Evolutionary conservation across 2,888 invertebrate species (phyloP), one percentile per base, ranked within the genome.

Genomic region (Megamerina dolium): DNA sequence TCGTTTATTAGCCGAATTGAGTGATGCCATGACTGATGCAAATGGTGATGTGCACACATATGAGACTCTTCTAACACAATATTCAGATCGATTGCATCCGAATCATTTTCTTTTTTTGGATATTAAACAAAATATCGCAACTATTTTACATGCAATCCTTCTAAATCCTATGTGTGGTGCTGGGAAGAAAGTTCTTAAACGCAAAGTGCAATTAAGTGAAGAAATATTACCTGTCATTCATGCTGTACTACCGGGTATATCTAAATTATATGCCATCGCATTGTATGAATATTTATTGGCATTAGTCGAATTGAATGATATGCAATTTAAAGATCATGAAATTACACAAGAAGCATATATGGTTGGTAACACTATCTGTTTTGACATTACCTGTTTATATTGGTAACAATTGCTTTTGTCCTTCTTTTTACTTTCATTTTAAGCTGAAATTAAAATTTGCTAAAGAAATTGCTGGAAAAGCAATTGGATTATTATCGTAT

Each of bases 261-360:
- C 71, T 3, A 63, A 69, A 48, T 46, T 69, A 1, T 68, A 65
- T 78, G 87, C 83, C 9, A 81, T 88, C 38, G 79, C 85, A 5
- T 63, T 87, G 39, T 88, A 87, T 54, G 88, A 89, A 67, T 75
- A 87, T 49, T 82, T 87, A 58, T 75, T 79, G 17, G 79, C 85
- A 0, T 73, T 78, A 52, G 75, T 81, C 17, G 77, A 82, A 55
- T 62, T 86, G 23, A 77, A 82, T 0, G 80, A 83, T 54, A 77
- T 79, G 49, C 72, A 78, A 42, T 82, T 79, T 57, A 76, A 77
- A 16, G 73, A 75, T 1, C 75, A 77, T 4, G 80, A 81, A 3
- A 27, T 83, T 30, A 68, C 74, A 1, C 73, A 74, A 16, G 63
- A 74, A 3, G 73, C 73, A 23, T 77, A 84, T 51, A 68, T 78